Percentiles rank a stretch among this genome's conserved stretches.
These are phyloP conservation scores for Conomelus anceps DNA, from an alignment of 2,888 invertebrate genomes.

Conservation along the genomic window DNA sequence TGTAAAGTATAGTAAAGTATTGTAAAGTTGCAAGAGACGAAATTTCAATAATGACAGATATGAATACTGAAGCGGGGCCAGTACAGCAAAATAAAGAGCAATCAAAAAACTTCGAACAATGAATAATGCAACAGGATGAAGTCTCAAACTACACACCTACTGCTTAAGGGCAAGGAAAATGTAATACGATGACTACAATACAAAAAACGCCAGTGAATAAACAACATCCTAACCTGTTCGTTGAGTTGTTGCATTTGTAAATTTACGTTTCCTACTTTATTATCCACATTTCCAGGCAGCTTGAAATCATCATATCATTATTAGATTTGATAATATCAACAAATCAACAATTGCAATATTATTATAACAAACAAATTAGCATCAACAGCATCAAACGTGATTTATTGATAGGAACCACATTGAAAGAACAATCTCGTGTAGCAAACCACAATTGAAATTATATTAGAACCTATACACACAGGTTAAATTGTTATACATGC, in stretches of 20 bases:
- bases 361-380: not conserved
- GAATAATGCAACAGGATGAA: not conserved
- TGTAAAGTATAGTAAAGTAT: too few species aligned
- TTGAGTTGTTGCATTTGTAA: constrained; percentile 44
- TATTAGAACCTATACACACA: not conserved
- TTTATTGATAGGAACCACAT: not conserved
- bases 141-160: too few species aligned
- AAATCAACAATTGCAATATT: too few species aligned
- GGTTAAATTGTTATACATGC: not conserved
- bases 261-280: constrained; percentile 32
- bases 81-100: too few species aligned
- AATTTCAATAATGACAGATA: too few species aligned
- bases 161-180: too few species aligned
- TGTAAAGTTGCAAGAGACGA: too few species aligned
- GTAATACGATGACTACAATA: too few species aligned
- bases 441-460: not conserved
- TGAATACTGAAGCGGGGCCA: too few species aligned
- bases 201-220: not conserved
- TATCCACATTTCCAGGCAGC: constrained; percentile 31
- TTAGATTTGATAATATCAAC: too few species aligned
- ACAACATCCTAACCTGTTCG: constrained; percentile 37
- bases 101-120: too few species aligned
- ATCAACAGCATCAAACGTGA: not conserved
- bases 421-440: not conserved
- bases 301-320: constrained; percentile 21